These are phyloP conservation scores for Xylocampa areola DNA, from an alignment of 2,888 invertebrate species.

Conservation along the genomic window DNA sequence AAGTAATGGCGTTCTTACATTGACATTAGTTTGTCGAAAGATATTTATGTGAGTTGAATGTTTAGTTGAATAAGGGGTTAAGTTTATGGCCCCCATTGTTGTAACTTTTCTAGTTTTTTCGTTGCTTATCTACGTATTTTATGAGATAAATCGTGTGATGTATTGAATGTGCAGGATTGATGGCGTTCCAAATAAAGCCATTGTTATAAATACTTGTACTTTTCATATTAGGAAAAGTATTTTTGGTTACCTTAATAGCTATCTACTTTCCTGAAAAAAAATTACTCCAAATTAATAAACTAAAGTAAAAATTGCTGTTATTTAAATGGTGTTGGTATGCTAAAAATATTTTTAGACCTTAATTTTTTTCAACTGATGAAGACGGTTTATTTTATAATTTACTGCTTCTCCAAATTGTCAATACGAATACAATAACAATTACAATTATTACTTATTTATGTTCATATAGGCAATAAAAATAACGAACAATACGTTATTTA, in stretches of 20 bases:
- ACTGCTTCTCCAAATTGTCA: too few species aligned
- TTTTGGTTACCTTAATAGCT: conserved; percentile 17
- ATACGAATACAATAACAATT: too few species aligned
- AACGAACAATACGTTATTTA: too few species aligned
- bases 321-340: not conserved
- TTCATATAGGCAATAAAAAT: too few species aligned
- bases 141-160: conserved; percentile 70
- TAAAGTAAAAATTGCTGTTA: not conserved
- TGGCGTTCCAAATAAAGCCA: conserved; percentile 41
- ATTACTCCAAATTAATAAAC: conserved; percentile 1
- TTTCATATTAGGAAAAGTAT: conserved; percentile 36
- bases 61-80: conserved; percentile 88
- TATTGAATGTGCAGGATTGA: conserved; percentile 64
- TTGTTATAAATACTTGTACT: conserved; percentile 47
- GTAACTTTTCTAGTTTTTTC: conserved; percentile 72
- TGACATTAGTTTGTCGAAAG: conserved; percentile 89
- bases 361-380: too few species aligned
- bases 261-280: conserved; percentile 29
- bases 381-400: too few species aligned
- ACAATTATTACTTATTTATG: too few species aligned
- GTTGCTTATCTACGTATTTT: conserved; percentile 65
- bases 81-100: conserved; percentile 81
- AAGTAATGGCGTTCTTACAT: conserved; percentile 88
- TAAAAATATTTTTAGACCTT: too few species aligned
- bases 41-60: conserved; percentile 88